phyloP scores from a whole-genome alignment of 1,140 invertebrate species.

The Caenorhabditis briggsae region DNA sequence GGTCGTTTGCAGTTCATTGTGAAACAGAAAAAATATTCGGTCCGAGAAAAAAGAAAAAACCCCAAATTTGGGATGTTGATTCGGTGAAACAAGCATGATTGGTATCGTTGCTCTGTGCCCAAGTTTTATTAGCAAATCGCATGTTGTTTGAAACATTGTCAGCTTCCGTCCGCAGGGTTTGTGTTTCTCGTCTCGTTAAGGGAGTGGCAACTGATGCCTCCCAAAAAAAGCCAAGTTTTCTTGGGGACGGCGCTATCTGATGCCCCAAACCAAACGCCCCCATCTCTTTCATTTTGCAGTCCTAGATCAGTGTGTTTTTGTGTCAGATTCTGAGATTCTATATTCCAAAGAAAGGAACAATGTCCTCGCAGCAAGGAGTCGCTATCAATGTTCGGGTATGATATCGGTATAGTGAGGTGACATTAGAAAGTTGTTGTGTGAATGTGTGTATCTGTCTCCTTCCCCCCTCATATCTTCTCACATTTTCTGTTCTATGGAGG shows the following conservation, averaged over 20 bases:
- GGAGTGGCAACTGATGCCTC: background rate
- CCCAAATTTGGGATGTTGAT: constrained; percentile 11
- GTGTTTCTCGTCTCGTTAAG: background rate
- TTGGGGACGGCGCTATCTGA: constrained; percentile 35
- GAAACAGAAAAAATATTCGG: background rate
- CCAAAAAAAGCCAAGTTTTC: constrained; percentile 35
- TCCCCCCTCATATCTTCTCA: background rate
- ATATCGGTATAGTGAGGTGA: constrained; percentile 39
- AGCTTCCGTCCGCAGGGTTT: background rate
- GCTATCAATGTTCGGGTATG: constrained; percentile 53
- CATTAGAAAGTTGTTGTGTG: background rate
- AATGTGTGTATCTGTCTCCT: background rate
- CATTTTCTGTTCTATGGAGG: background rate
- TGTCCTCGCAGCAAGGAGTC: constrained; percentile 41
- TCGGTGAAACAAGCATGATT: constrained; percentile 39
- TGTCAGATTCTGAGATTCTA: background rate
- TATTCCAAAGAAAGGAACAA: background rate
- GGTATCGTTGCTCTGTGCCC: background rate
- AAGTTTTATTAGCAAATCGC: constrained; percentile 51
- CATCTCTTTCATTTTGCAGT: constrained; percentile 26
- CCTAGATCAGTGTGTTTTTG: constrained; percentile 4
- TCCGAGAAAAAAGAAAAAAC: no score
- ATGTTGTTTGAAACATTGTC: constrained; percentile 49
- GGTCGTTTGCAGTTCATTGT: constrained; percentile 29
- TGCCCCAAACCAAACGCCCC: constrained; percentile 8